These are phyloP conservation scores for Catocala fraxini DNA, from an alignment of 2,888 invertebrate species.

Conservation along the genomic window DNA sequence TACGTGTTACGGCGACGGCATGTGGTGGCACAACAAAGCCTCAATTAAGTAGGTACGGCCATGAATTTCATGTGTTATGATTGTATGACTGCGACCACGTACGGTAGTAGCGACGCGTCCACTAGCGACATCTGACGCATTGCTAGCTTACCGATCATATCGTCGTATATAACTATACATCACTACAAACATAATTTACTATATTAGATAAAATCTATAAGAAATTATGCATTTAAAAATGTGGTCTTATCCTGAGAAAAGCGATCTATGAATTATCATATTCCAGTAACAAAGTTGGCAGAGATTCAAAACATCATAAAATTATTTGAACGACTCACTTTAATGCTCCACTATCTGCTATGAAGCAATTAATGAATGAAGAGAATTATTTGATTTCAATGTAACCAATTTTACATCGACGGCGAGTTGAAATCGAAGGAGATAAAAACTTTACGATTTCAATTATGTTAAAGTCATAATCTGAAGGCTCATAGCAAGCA, in stretches of 20 bases:
- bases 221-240: too few species aligned
- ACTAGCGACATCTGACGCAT: constrained; percentile 56
- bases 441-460: constrained; percentile 66
- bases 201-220: too few species aligned
- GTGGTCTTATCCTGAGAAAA: too few species aligned
- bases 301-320: constrained; percentile 1
- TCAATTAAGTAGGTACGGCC: constrained; percentile 53
- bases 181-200: too few species aligned
- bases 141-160: not conserved
- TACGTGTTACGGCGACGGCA: constrained; percentile 55
- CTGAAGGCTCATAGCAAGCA: constrained; percentile 34
- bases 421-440: constrained; percentile 51
- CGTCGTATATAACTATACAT: not conserved
- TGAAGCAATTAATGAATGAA: constrained; percentile 13
- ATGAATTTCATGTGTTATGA: constrained; percentile 66
- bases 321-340: not conserved
- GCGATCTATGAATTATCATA: too few species aligned
- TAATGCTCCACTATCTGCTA: constrained; percentile 8
- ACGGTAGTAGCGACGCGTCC: not conserved
- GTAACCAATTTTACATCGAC: constrained; percentile 66
- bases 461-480: constrained; percentile 55
- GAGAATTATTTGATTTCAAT: constrained; percentile 53
- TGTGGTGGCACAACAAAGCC: constrained; percentile 59
- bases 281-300: not conserved
- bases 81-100: constrained; percentile 37